Base-by-base conservation (phyloP, 2,113 vertebrate genomes). In the Neoarius graeffei region DNA sequence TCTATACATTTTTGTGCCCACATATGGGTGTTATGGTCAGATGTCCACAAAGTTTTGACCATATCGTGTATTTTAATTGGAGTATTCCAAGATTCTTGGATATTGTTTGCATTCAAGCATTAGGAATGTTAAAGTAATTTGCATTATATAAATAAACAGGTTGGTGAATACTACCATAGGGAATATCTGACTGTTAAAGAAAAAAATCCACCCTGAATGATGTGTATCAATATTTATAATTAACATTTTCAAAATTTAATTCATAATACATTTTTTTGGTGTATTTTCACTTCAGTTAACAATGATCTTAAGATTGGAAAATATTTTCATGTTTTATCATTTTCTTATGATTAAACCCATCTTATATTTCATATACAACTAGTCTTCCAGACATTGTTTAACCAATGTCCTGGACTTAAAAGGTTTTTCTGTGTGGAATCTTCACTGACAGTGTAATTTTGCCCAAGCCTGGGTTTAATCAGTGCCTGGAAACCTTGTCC, bases 401-500 rank as follows among this genome's bases (percentile, higher is more conserved):
- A 54, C 57, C n/a, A 84, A 64, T 54, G 59, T 84, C 69, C n/a
- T 59, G 62, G 13, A 76, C n/a, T 8, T 83, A 52, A 83, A 74
- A 74, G 81, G 69, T 35, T 74, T 84, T 54, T 54, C 52, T 50
- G 81, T 60, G 19, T 60, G 23, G 60, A 79, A 88, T 77, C 87
- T 35, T 60, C 27, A 84, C 27, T 17, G 81, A 76, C 82, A 25
- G 30, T 52, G 82, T 88, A 74, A 79, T 88, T 88, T 80, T 88
- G 60, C 54, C 50, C 82, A 66, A 79, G 48, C 62, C 54, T 66
- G 74, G n/a, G 71, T 83, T 88, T 88, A 79, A 79, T 56, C 79
- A 57, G 20, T 64, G 42, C 25, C 64, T 10, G 5, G 35, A 81
- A 52, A 87, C 7, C 64, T 86, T 67, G 35, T 59, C 81, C 87